These are phyloP conservation scores for Chromis chromis DNA, from an alignment of 2,797 vertebrate species.

Conservation along the genomic window DNA sequence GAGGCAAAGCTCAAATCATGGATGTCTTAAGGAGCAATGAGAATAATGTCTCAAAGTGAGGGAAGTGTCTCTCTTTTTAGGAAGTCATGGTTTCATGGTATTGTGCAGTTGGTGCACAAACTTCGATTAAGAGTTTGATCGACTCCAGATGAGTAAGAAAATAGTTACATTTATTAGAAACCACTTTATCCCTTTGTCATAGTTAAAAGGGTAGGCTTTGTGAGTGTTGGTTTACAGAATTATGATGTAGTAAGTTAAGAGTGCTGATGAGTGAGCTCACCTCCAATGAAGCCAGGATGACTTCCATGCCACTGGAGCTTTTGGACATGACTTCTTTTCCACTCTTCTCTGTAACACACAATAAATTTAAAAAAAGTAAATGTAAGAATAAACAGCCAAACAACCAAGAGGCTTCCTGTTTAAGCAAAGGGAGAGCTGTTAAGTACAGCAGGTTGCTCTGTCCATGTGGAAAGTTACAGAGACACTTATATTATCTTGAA, in stretches of 20 bases:
- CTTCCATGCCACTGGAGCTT: slow-evolving; percentile 94
- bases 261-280: slow-evolving; percentile 75
- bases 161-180: neutral
- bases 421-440: too few relatives aligned
- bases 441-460: too few relatives aligned
- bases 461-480: too few relatives aligned
- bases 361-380: slow-evolving; percentile 9
- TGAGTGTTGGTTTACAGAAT: neutral
- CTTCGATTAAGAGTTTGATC: neutral
- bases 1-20: neutral
- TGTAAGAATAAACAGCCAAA: slow-evolving; percentile 3
- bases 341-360: slow-evolving; percentile 92
- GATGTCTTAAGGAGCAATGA: neutral
- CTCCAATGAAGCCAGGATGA: slow-evolving; percentile 93
- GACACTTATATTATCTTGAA: too few relatives aligned
- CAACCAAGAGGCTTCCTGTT: too few relatives aligned
- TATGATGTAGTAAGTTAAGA: neutral
- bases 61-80: neutral
- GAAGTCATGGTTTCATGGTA: neutral
- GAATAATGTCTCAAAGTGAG: neutral
- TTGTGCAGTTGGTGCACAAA: neutral
- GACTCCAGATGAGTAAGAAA: neutral
- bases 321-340: slow-evolving; percentile 96
- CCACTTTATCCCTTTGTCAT: neutral
- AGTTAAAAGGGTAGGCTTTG: neutral